phyloP scores from a whole-genome alignment of 1,140 invertebrate genomes.

The Drosophila jambulina region DNA sequence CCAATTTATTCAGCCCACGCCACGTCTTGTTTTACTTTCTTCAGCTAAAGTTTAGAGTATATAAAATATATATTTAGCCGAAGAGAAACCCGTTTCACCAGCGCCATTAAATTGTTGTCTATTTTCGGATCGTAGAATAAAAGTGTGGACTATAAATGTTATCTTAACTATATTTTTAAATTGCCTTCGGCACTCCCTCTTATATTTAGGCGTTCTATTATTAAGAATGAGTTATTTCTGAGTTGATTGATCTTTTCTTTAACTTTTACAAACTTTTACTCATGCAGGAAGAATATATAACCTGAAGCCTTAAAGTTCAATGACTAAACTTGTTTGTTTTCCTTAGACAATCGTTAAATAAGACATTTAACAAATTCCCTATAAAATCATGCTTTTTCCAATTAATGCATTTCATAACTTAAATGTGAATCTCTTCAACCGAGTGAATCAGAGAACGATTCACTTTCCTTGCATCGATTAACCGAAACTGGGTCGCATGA shows the following conservation, averaged over 20 bases:
- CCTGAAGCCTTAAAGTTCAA: neutral
- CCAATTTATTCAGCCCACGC: conserved; percentile 34
- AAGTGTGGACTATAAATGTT: conserved; percentile 37
- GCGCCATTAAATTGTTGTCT: conserved; percentile 32
- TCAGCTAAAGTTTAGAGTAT: conserved; percentile 14
- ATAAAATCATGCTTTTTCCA: neutral
- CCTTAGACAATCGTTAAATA: neutral
- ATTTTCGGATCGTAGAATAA: conserved; percentile 32
- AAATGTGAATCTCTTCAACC: neutral
- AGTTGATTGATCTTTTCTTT: neutral
- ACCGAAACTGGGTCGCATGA: conserved; percentile 37
- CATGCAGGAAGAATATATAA: neutral
- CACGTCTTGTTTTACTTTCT: conserved; percentile 43
- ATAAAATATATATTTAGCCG: conserved; percentile 19
- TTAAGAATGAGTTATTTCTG: neutral
- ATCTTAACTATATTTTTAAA: conserved; percentile 35
- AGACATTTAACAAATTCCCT: neutral
- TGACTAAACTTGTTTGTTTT: neutral
- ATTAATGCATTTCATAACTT: conserved; percentile 7
- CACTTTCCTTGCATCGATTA: conserved; percentile 36
- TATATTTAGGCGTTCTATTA: conserved; percentile 7
- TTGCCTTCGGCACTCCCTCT: conserved; percentile 24
- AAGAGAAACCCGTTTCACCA: conserved; percentile 37
- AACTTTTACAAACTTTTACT: neutral
- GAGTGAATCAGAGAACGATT: conserved; percentile 33